Evolutionary conservation across 1,140 invertebrate species (phyloP).

Genomic region (Drosophila ercepeae): DNA sequence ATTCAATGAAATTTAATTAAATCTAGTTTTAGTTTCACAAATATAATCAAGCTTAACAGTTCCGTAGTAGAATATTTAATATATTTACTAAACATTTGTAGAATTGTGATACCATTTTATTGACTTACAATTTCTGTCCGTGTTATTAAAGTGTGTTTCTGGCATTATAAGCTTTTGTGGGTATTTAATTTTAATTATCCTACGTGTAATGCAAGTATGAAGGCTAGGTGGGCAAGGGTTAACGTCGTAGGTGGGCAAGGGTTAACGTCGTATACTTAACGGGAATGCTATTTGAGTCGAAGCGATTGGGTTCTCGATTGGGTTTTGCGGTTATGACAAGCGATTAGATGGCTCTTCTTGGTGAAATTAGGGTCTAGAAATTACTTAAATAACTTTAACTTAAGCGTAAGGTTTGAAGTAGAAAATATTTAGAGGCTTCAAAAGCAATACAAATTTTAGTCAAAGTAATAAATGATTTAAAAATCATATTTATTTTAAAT

Average conservation of each 20-base stretch:
- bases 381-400: conserved; percentile 7
- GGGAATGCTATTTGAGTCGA: conserved; percentile 32
- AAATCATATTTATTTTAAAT: no score
- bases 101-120: no score
- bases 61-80: no score
- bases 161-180: conserved; percentile 50
- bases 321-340: conserved; percentile 53
- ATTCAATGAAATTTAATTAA: no score
- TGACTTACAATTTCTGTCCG: no score
- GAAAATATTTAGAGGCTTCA: neutral
- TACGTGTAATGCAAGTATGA: conserved; percentile 7
- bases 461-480: no score
- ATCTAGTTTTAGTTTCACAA: no score
- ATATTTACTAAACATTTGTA: no score
- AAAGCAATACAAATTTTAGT: no score
- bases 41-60: no score
- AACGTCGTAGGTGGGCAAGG: no score
- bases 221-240: conserved; percentile 4
- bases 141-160: conserved; percentile 14
- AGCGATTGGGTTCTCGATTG: conserved; percentile 51
- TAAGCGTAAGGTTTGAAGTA: neutral
- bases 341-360: conserved; percentile 12
- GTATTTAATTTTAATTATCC: conserved; percentile 72
- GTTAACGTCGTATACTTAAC: no score
- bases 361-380: conserved; percentile 17